Evolutionary conservation across 2,888 invertebrate species (phyloP).

Genomic region (Kuschelorhynchus macadamiae): DNA sequence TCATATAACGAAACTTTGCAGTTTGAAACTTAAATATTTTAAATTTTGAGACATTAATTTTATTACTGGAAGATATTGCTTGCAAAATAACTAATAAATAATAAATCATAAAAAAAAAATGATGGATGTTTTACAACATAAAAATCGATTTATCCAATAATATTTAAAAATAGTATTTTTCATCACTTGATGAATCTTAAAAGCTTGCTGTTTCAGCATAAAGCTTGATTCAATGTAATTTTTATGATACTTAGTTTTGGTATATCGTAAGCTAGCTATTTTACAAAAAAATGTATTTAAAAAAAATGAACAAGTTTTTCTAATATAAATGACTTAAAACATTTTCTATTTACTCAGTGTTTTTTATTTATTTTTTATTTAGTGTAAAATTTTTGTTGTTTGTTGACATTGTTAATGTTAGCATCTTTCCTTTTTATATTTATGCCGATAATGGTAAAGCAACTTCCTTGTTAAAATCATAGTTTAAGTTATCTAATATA

Average conservation of each 20-base stretch:
- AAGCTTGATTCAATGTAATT: background rate
- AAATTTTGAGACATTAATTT: too few relatives aligned
- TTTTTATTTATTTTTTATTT: constrained; percentile 67
- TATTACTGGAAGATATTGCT: too few relatives aligned
- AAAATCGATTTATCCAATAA: too few relatives aligned
- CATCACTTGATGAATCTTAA: too few relatives aligned
- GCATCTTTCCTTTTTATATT: constrained; percentile 26
- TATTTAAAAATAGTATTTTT: too few relatives aligned
- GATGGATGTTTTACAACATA: too few relatives aligned
- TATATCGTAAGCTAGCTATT: background rate
- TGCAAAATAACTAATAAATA: too few relatives aligned
- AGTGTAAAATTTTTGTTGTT: constrained; percentile 64
- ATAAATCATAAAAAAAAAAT: too few relatives aligned
- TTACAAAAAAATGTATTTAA: background rate
- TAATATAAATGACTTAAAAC: constrained; percentile 46
- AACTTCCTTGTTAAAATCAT: constrained; percentile 40
- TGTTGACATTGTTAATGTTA: constrained; percentile 50
- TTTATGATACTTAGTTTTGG: too few relatives aligned
- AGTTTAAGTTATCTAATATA: constrained; percentile 42
- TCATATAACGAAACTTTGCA: too few relatives aligned
- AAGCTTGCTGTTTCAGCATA: too few relatives aligned
- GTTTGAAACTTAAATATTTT: too few relatives aligned
- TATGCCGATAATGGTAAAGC: constrained; percentile 11
- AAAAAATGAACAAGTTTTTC: background rate
- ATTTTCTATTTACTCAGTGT: constrained; percentile 55